phyloP scores from a whole-genome alignment of 2,797 vertebrate genomes.

The Peromyscus eremicus region DNA sequence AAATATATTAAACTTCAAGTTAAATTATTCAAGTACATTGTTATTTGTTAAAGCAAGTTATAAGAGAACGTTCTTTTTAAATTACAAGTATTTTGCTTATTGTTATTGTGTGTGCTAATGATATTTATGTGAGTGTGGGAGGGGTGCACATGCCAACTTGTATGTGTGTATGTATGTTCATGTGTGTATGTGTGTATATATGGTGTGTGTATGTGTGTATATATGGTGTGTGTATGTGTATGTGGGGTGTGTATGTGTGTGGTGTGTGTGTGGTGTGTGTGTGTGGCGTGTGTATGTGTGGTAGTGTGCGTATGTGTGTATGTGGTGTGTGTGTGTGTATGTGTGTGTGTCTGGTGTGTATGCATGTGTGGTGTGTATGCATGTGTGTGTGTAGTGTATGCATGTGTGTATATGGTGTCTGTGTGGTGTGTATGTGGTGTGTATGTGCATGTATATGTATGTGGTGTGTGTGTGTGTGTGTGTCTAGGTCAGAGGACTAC shows the following conservation, averaged over 20 bases:
- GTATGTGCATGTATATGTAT: background rate
- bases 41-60: slow-evolving; percentile 54
- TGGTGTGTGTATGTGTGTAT: no score
- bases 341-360: background rate
- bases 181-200: no score
- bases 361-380: background rate
- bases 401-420: background rate
- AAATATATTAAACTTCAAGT: slow-evolving; percentile 34
- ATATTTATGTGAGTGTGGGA: background rate
- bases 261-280: no score
- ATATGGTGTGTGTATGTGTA: background rate
- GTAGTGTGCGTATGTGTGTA: background rate
- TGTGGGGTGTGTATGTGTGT: no score
- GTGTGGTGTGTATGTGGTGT: no score
- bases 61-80: background rate
- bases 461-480: background rate
- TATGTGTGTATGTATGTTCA: no score
- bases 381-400: background rate
- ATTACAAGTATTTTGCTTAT: background rate
- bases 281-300: no score
- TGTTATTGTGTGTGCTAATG: background rate
- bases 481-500: background rate
- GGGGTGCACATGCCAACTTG: background rate
- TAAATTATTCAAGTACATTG: slow-evolving; percentile 33
- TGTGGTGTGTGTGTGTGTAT: background rate